phyloP scores from a whole-genome alignment of 1,140 invertebrate genomes.

The Tigriopus japonicus region DNA sequence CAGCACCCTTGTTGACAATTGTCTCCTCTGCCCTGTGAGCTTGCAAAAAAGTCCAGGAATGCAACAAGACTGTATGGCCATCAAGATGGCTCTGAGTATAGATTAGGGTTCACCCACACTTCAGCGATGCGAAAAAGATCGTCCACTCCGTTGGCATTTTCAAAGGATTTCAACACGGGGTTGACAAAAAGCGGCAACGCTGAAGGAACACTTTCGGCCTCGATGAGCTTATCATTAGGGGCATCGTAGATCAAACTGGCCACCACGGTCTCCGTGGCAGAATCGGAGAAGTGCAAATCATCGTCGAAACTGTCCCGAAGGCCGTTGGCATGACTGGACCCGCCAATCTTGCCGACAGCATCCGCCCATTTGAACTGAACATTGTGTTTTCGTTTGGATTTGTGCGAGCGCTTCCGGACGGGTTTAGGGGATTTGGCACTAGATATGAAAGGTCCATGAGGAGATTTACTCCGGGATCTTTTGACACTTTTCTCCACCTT shows the following conservation, averaged over 20 bases:
- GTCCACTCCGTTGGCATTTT: neutral
- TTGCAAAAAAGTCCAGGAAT: too few species aligned
- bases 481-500: neutral
- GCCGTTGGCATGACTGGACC: neutral
- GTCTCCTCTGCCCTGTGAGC: too few species aligned
- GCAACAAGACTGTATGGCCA: too few species aligned
- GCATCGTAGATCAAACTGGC: neutral
- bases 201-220: neutral
- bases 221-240: neutral
- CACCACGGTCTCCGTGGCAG: neutral
- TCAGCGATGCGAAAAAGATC: neutral
- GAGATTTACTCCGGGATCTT: neutral
- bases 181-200: neutral
- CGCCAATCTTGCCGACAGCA: neutral
- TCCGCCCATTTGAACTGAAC: neutral
- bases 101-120: neutral
- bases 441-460: too few species aligned
- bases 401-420: too few species aligned
- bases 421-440: too few species aligned
- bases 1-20: too few species aligned
- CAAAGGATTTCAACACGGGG: neutral
- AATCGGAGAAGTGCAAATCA: neutral
- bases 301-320: neutral
- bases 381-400: too few species aligned
- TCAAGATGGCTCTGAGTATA: too few species aligned